Evolutionary conservation across 1,140 invertebrate species (phyloP).

Genomic region (Polyergus mexicanus): DNA sequence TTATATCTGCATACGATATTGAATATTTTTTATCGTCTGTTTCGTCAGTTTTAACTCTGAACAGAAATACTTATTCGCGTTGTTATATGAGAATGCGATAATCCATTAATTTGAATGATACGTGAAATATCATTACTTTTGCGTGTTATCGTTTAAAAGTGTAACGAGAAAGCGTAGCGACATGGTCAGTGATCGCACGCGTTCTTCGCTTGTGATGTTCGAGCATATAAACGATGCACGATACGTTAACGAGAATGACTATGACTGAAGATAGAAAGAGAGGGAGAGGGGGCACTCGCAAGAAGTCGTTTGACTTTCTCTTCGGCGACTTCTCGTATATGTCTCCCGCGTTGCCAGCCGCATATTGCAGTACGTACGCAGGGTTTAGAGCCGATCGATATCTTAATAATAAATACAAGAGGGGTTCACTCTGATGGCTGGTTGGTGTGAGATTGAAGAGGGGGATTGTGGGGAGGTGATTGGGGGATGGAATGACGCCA

Average conservation of each 20-base stretch:
- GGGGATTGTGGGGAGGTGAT: conserved; percentile 78
- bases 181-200: neutral
- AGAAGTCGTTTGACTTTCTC: conserved; percentile 62
- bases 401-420: conserved; percentile 87
- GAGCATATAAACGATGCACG: neutral
- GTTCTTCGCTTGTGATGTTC: conserved; percentile 2
- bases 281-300: neutral
- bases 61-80: neutral
- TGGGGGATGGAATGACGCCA: conserved; percentile 73
- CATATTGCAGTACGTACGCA: conserved; percentile 73
- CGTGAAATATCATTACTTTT: neutral
- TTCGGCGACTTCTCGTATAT: conserved; percentile 56
- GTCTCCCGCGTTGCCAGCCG: conserved; percentile 70
- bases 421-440: conserved; percentile 83
- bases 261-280: neutral
- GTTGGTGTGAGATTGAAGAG: conserved; percentile 84
- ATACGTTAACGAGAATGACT: conserved; percentile 21
- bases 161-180: neutral
- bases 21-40: neutral
- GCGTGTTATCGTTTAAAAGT: neutral
- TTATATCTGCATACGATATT: neutral
- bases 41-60: neutral
- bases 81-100: neutral
- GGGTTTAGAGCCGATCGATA: conserved; percentile 84
- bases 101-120: neutral